phyloP scores from a whole-genome alignment of 1,140 invertebrate species.

The Pachypsylla venusta region DNA sequence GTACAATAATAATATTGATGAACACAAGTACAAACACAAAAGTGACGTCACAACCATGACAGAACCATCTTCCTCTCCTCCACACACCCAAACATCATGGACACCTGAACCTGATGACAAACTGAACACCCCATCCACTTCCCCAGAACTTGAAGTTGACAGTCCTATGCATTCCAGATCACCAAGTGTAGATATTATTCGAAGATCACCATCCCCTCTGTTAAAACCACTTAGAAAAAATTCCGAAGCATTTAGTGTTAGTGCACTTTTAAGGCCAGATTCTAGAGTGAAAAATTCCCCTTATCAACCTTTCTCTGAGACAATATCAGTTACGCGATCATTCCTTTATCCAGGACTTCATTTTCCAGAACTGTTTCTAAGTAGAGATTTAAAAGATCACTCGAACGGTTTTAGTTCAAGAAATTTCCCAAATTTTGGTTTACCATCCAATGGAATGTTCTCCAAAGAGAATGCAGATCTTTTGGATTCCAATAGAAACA shows the following conservation, averaged over 20 bases:
- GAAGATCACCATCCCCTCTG: constrained; percentile 22
- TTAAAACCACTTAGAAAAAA: constrained; percentile 33
- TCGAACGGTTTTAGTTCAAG: background rate
- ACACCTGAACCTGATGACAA: constrained; percentile 31
- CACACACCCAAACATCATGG: constrained; percentile 34
- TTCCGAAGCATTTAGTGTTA: constrained; percentile 63
- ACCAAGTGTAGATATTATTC: constrained; percentile 31
- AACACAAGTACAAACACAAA: constrained; percentile 16
- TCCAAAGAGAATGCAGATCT: constrained; percentile 31
- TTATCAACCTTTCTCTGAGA: constrained; percentile 35
- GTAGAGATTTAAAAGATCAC: background rate
- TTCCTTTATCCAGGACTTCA: constrained; percentile 42
- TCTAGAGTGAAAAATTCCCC: constrained; percentile 21
- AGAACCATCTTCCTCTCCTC: constrained; percentile 32
- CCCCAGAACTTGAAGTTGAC: constrained; percentile 52
- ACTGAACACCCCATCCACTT: constrained; percentile 36
- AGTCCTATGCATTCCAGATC: constrained; percentile 40
- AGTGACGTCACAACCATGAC: constrained; percentile 39
- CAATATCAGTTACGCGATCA: constrained; percentile 36
- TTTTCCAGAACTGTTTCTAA: constrained; percentile 24
- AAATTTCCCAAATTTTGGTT: constrained; percentile 24
- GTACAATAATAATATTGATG: constrained; percentile 15
- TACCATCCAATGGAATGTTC: constrained; percentile 28
- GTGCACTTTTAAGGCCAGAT: constrained; percentile 56
- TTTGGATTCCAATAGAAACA: constrained; percentile 31